Evolutionary conservation across 2,113 vertebrate genomes (phyloP), one percentile per base, ranked within the genome.

Genomic region (Anas platyrhynchos): DNA sequence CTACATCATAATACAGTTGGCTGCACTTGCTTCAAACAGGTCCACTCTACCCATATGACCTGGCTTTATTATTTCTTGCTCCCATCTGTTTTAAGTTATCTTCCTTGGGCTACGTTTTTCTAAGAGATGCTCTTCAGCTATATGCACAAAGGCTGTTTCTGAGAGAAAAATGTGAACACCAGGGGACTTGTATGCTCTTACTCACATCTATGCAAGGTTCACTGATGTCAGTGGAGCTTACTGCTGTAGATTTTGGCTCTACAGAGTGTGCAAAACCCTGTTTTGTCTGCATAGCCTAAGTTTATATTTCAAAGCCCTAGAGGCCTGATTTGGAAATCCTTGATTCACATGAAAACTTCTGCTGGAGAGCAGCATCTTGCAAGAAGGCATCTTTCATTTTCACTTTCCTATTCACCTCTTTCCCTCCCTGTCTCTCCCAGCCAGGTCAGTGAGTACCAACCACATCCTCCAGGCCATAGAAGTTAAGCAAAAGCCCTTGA

Each of bases 41-140:
- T 94, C 86, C 80, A 34, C 90, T 94, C 81, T 92, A 54, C 55
- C 55, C 94, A 59, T 74, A 69, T 87, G 81, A 69, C 74, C 91
- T 48, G 67, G 72, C 67, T 95, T 89, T 61, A 48, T 55, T 54
- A 26, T 86, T 82, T 78, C 43, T 94, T 71, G 11, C 27, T 85
- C 38, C 72, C 96, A 95, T 89, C 84, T 96, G 96, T 31, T 94
- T 89, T 54, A 46, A 86, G 52, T 97, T 96, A 80, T 65, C 79
- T 78, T 86, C 73, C 83, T 36, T 50, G 21, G 44, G 34, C 55
- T 88, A 27, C 1, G 1, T 83, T 92, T 86, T 79, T 54, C 46
- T 21, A 13, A 91, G 48, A 88, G 79, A 78, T 91, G 92, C 8
- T 93, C 91, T 67, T 88, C 65, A 81, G 52, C 52, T 72, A 61